A percentile compares a stretch with the other conserved stretches of the same genome.
Evolutionary conservation across 2,888 invertebrate species (phyloP).

Genomic region (Automeris io): DNA sequence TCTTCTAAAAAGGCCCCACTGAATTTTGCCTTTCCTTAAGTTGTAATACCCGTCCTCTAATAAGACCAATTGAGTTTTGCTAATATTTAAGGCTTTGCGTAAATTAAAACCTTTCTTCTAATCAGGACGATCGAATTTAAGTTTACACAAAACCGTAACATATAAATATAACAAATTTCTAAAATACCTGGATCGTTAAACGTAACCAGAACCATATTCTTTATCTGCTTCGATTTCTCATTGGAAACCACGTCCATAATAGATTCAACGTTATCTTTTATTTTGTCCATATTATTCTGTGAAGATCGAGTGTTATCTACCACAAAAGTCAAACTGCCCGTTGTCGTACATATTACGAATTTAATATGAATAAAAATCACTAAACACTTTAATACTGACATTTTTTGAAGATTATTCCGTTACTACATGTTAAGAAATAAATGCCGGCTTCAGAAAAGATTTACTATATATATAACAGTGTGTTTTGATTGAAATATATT

Average conservation of each 20-base stretch:
- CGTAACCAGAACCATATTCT: conserved; percentile 32
- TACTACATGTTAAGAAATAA: not conserved
- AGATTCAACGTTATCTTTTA: conserved; percentile 16
- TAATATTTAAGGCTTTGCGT: too few relatives aligned
- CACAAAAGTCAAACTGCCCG: conserved; percentile 25
- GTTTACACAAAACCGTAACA: too few relatives aligned
- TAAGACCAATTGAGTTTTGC: too few relatives aligned
- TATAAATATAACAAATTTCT: not conserved
- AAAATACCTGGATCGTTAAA: conserved; percentile 39
- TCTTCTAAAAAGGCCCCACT: not conserved
- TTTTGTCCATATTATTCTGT: conserved; percentile 21
- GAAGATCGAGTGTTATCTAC: conserved; percentile 33
- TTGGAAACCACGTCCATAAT: conserved; percentile 24
- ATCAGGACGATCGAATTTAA: too few relatives aligned
- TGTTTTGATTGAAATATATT: not conserved
- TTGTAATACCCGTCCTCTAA: not conserved
- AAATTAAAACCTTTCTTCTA: too few relatives aligned
- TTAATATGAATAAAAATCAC: not conserved
- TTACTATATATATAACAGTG: not conserved
- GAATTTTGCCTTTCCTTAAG: not conserved
- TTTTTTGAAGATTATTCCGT: not conserved
- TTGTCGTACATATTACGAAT: conserved; percentile 14
- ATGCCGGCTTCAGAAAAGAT: not conserved
- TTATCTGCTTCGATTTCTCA: conserved; percentile 23
- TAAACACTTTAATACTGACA: not conserved